A percentile compares a stretch with the other conserved stretches of the same genome.
phyloP scores from a whole-genome alignment of 2,888 invertebrate genomes.

The Conchocele bisecta region DNA sequence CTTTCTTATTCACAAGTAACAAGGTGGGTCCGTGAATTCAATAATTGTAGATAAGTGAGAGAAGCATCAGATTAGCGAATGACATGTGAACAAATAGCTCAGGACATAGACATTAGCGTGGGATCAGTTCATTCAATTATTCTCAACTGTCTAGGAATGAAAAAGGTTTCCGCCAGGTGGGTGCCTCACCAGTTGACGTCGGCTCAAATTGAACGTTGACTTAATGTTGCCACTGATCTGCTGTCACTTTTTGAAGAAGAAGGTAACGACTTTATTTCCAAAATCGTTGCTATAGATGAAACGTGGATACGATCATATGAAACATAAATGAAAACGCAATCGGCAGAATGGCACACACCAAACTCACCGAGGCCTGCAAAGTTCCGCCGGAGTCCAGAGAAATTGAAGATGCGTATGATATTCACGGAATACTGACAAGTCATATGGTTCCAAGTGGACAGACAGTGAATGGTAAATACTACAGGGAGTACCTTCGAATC shows the following conservation, averaged over 20 bases:
- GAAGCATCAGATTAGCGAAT: neutral
- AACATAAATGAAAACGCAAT: neutral
- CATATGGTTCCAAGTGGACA: neutral
- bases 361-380: neutral
- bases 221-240: neutral
- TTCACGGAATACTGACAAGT: neutral
- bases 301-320: neutral
- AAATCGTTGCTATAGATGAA: neutral
- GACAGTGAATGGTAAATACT: neutral
- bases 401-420: neutral
- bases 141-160: neutral
- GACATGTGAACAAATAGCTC: neutral
- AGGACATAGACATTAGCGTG: neutral
- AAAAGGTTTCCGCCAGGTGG: neutral
- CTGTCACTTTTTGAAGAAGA: neutral
- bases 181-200: neutral
- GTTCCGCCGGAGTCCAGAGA: neutral
- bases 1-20: neutral
- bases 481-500: neutral
- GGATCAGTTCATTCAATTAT: slow-evolving; percentile 3
- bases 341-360: neutral
- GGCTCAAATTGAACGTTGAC: neutral
- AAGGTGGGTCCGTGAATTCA: neutral
- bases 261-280: neutral
- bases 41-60: neutral